Evolutionary conservation across 37 sponge, comb jelly and placozoan genomes (phyloP).

Genomic region (Spongilla lacustris): DNA sequence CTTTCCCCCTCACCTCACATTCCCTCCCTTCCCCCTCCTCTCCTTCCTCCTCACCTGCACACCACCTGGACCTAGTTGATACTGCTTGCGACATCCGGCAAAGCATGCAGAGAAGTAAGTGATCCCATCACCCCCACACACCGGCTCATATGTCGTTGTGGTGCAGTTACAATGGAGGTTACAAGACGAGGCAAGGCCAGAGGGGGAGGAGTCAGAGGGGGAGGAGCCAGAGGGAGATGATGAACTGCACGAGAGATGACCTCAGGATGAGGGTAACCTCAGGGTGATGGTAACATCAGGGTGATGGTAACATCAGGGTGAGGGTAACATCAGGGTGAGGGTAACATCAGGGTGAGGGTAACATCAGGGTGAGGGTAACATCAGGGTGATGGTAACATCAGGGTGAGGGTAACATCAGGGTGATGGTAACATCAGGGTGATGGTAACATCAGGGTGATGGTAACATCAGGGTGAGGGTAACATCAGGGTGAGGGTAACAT

Average conservation of each 20-base stretch:
- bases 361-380: too few relatives aligned
- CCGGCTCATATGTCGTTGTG: slow-evolving; percentile 59
- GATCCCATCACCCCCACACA: slow-evolving; percentile 52
- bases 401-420: too few relatives aligned
- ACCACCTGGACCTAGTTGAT: not conserved
- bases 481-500: too few relatives aligned
- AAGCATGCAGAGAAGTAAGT: slow-evolving; percentile 48
- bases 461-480: too few relatives aligned
- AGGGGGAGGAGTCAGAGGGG: slow-evolving; percentile 10
- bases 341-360: too few relatives aligned
- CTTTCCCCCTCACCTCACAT: too few relatives aligned
- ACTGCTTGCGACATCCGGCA: slow-evolving; percentile 30
- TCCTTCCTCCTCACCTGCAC: not conserved
- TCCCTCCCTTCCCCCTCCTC: too few relatives aligned
- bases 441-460: too few relatives aligned
- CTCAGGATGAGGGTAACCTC: not conserved
- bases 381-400: too few relatives aligned
- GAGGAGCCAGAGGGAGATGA: not conserved
- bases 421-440: too few relatives aligned
- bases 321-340: too few relatives aligned
- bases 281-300: not conserved
- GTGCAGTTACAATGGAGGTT: slow-evolving; percentile 41
- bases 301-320: too few relatives aligned
- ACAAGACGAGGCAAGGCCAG: slow-evolving; percentile 43
- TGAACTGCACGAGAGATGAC: not conserved